These are phyloP conservation scores for Cynopterus brachyotis DNA, from an alignment of 2,113 vertebrate species.

Conservation along the genomic window DNA sequence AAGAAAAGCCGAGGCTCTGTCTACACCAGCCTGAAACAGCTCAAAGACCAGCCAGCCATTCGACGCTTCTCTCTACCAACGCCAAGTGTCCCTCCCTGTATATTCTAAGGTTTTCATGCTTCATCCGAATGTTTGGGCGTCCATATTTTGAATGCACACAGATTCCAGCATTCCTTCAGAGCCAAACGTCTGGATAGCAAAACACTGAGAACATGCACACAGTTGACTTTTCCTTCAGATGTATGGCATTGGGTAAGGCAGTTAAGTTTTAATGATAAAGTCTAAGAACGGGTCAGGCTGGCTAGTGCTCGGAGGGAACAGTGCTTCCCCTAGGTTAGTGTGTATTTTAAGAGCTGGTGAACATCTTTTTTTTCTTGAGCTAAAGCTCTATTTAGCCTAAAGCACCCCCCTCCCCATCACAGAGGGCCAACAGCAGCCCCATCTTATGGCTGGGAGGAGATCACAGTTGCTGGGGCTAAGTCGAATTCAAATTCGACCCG, in stretches of 20 bases:
- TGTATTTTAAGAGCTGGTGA: not conserved
- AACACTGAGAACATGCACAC: not conserved
- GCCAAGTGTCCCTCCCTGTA: not conserved
- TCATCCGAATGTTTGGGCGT: not conserved
- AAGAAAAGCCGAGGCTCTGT: not conserved
- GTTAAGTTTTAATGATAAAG: not conserved
- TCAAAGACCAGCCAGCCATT: not conserved
- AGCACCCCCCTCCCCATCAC: not conserved
- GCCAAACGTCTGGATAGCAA: not conserved
- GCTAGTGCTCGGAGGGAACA: not conserved
- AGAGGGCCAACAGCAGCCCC: not conserved
- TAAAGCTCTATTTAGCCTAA: not conserved
- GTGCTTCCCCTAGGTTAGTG: not conserved
- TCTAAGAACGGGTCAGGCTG: not conserved
- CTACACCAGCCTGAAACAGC: not conserved
- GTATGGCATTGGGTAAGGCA: not conserved
- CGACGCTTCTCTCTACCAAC: not conserved
- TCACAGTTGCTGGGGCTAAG: not conserved
- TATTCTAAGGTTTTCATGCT: slow-evolving; percentile 16
- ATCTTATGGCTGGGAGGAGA: not conserved
- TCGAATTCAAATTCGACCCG: not conserved
- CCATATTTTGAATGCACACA: not conserved
- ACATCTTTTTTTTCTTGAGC: not conserved
- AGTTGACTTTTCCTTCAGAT: not conserved
- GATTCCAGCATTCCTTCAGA: not conserved